Percentiles rank a stretch among this genome's conserved stretches.
These are phyloP conservation scores for Eutrigla gurnardus DNA, from an alignment of 2,797 vertebrate species.

Conservation along the genomic window DNA sequence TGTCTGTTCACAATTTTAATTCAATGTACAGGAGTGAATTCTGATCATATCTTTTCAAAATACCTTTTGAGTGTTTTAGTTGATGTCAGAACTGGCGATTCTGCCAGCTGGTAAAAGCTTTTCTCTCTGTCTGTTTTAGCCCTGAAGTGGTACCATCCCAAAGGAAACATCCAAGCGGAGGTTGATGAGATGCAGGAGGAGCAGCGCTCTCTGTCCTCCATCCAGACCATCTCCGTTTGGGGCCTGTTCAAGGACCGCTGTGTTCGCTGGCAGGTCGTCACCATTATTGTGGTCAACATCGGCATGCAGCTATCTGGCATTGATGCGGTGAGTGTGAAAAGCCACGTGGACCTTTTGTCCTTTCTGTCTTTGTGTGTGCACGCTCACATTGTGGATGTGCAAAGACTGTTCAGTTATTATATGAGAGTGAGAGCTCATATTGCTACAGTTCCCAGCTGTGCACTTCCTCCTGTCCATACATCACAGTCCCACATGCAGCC, in stretches of 20 bases:
- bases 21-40: background rate
- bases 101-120: background rate
- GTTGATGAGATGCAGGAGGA: conserved; percentile 92
- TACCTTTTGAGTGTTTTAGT: background rate
- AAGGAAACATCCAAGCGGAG: conserved; percentile 83
- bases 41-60: background rate
- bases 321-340: conserved; percentile 85
- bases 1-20: background rate
- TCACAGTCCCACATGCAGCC: conserved; percentile 58
- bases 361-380: conserved; percentile 3
- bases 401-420: conserved; percentile 43
- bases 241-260: conserved; percentile 83
- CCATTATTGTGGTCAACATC: conserved; percentile 87
- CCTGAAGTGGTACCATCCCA: conserved; percentile 83
- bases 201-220: conserved; percentile 84
- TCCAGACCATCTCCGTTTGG: conserved; percentile 81
- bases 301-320: conserved; percentile 95
- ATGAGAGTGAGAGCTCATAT: conserved; percentile 34
- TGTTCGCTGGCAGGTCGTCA: conserved; percentile 89
- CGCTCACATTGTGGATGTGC: conserved; percentile 23
- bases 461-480: conserved; percentile 51
- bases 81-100: background rate
- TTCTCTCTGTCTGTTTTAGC: conserved; percentile 74
- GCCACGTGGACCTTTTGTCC: background rate
- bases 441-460: conserved; percentile 58